Base-by-base conservation (phyloP, 1,140 invertebrate genomes). In the Delia radicum region DNA sequence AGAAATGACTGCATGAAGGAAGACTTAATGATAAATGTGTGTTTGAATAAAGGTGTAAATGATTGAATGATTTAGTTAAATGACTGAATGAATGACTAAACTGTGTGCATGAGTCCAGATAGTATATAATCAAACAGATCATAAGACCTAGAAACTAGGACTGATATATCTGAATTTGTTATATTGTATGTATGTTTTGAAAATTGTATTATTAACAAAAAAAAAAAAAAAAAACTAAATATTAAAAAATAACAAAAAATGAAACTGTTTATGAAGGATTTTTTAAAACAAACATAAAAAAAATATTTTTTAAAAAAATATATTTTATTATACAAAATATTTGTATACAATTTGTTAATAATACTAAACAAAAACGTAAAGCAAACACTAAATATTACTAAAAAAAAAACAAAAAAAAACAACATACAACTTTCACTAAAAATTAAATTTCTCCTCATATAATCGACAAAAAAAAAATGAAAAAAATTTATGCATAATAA, bases 311-410 rank as follows among this genome's bases (percentile, higher is more conserved):
- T 55, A 55, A 55, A 55, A 55, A 55, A 55, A 67, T 67, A 67
- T 67, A 67, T 67, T 67, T 67, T 67, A 67, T 67, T 67, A 67
- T 67, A 67, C 63, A 67, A 67, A 67, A 67, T 67, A 67, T 67
- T 67, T 67, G 63, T 67, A 67, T 67, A 67, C 63, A 67, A 67
- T 67, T 67, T 31, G 63, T 67, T 67, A 67, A 31, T 21, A 55
- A 55, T 55, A 55, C 48, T 67, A 67, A 67, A 67, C 2, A 67
- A 28, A 65, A 65, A 29, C 8, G n/a, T n/a, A n/a, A n/a, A 65
- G 3, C 28, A 67, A 67, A 31, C n/a, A n/a, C 13, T 65, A 29
- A 28, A 29, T 29, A 5, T 4, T 21, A 13, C 2, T 4, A 61
- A 61, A 12, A 21, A 61, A 29, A 13, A 65, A 29, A 65, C 2